Percentiles rank a stretch among this genome's conserved stretches.
Conservation (phyloP, 2,113 vertebrate species). For the Gopherus evgoodei region DNA sequence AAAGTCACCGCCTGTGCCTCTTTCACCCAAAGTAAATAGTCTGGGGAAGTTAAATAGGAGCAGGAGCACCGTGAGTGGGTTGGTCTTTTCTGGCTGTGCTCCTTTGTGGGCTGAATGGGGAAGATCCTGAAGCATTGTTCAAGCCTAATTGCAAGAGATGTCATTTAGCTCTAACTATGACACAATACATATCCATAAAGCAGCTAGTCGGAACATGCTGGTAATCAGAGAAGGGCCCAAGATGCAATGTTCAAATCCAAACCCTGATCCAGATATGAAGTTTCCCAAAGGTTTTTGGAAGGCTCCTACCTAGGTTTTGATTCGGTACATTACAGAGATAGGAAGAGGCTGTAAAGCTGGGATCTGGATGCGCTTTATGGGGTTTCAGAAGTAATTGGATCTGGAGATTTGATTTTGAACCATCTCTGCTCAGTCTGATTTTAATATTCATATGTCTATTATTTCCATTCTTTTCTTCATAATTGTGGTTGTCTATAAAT, state of each 20-base stretch:
- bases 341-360: not conserved
- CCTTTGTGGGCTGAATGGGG: not conserved
- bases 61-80: not conserved
- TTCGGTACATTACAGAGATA: not conserved
- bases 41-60: conserved; percentile 45
- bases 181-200: not conserved
- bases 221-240: not conserved
- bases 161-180: not conserved
- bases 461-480: not conserved
- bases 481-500: not conserved
- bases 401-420: not conserved
- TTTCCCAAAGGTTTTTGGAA: not conserved
- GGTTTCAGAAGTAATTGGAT: not conserved
- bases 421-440: not conserved
- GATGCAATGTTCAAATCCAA: not conserved
- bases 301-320: not conserved
- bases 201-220: not conserved
- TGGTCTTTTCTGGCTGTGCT: not conserved
- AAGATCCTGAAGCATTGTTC: not conserved
- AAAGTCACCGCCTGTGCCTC: conserved; percentile 64
- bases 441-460: not conserved
- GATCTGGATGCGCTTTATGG: not conserved
- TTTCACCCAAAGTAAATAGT: conserved; percentile 51
- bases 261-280: not conserved
- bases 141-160: not conserved